Percentiles rank a stretch among this genome's conserved stretches.
phyloP scores from a whole-genome alignment of 2,113 vertebrate genomes.

The Fulmarus glacialis region DNA sequence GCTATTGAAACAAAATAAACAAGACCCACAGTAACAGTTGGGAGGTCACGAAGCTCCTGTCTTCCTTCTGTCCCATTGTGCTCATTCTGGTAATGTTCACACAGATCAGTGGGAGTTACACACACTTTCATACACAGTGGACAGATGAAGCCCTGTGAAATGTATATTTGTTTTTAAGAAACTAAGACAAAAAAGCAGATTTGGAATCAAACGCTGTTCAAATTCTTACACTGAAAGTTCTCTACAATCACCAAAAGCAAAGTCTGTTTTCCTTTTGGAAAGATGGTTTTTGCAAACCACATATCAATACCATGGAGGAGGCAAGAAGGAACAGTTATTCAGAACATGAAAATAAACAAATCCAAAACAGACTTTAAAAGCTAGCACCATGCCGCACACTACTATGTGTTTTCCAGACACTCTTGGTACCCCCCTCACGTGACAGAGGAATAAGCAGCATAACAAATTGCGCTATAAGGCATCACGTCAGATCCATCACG shows the following conservation, averaged over 20 bases:
- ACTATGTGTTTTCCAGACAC: neutral
- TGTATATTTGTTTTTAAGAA: slow-evolving; percentile 61
- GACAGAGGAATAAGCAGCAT: neutral
- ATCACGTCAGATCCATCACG: neutral
- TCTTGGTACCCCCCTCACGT: neutral
- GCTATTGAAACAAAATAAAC: slow-evolving; percentile 68
- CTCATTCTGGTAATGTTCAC: slow-evolving; percentile 77
- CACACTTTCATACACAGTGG: slow-evolving; percentile 81
- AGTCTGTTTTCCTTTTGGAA: neutral
- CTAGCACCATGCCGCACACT: neutral
- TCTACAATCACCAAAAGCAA: neutral
- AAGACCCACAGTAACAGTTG: slow-evolving; percentile 74
- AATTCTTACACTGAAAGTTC: neutral
- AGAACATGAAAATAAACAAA: neutral
- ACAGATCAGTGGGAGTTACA: slow-evolving; percentile 76
- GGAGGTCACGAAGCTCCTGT: slow-evolving; percentile 68
- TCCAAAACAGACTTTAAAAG: neutral
- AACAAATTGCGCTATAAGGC: neutral
- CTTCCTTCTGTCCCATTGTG: slow-evolving; percentile 69
- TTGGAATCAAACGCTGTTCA: neutral
- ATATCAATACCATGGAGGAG: neutral
- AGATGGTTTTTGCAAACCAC: neutral
- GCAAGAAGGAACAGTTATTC: neutral
- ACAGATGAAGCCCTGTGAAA: slow-evolving; percentile 85
- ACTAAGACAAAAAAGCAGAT: neutral